Conservation (phyloP, 2,113 vertebrate genomes). For the Pampusana beccarii region DNA sequence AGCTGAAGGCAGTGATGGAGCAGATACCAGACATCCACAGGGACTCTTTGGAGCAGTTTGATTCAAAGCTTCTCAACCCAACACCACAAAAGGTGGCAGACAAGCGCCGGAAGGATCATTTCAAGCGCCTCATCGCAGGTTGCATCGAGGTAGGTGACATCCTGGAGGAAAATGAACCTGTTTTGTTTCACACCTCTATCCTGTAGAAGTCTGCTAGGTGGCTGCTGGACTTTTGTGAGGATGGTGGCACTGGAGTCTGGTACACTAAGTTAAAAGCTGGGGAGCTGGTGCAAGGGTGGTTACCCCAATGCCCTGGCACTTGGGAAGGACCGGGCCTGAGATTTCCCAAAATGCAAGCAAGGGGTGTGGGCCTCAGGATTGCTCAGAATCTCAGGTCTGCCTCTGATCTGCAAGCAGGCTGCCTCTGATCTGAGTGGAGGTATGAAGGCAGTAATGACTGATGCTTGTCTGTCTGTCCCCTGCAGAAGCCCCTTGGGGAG, state of each 20-base stretch:
- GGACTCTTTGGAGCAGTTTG: slow-evolving; percentile 91
- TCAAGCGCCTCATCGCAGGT: slow-evolving; percentile 93
- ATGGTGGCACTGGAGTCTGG: background rate
- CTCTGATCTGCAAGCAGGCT: background rate
- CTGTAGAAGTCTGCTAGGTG: background rate
- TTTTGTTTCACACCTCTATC: background rate
- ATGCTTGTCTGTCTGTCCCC: slow-evolving; percentile 34
- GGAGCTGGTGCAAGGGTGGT: background rate
- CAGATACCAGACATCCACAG: slow-evolving; percentile 90
- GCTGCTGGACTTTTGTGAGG: background rate
- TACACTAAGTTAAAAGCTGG: background rate
- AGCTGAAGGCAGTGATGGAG: slow-evolving; percentile 89
- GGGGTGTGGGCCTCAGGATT: rapidly evolving
- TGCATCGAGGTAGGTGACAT: slow-evolving; percentile 87
- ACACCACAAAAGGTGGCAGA: slow-evolving; percentile 83
- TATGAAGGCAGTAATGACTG: background rate
- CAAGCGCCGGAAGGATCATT: slow-evolving; percentile 93
- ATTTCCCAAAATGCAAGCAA: background rate
- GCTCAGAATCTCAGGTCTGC: background rate
- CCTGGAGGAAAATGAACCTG: background rate
- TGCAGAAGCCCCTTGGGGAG: slow-evolving; percentile 93
- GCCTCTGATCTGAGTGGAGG: background rate
- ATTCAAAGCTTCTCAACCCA: slow-evolving; percentile 86
- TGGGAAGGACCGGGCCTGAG: background rate
- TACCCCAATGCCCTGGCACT: background rate